Evolutionary conservation across 2,113 vertebrate species (phyloP).

Genomic region (Geococcyx californianus): DNA sequence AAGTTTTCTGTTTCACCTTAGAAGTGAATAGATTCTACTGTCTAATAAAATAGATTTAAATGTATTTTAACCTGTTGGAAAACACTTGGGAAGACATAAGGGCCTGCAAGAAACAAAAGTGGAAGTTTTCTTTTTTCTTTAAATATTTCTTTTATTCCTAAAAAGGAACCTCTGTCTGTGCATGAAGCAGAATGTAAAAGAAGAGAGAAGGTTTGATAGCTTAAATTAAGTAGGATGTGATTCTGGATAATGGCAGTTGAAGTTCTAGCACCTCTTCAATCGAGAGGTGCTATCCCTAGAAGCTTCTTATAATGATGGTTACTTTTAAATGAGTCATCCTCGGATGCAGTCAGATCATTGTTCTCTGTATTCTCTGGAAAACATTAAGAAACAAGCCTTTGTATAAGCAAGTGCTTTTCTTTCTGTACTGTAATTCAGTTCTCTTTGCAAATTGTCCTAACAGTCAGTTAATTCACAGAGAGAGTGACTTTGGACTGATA

Average conservation of each 20-base stretch:
- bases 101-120: background rate
- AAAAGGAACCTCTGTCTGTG: background rate
- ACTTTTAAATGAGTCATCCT: background rate
- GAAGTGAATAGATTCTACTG: background rate
- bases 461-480: background rate
- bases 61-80: background rate
- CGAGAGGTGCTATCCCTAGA: background rate
- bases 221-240: background rate
- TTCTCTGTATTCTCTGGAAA: background rate
- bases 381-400: background rate
- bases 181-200: background rate
- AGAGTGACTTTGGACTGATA: background rate
- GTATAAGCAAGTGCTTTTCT: background rate
- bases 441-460: background rate
- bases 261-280: background rate
- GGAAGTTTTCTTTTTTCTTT: background rate
- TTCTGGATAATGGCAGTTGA: background rate
- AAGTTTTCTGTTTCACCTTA: background rate
- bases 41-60: background rate
- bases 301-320: background rate
- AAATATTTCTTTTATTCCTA: background rate
- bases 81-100: background rate
- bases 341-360: background rate
- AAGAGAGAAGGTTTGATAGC: background rate
- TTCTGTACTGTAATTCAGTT: background rate